phyloP scores from a whole-genome alignment of 1,140 invertebrate genomes.

The Tetranychus urticae region DNA sequence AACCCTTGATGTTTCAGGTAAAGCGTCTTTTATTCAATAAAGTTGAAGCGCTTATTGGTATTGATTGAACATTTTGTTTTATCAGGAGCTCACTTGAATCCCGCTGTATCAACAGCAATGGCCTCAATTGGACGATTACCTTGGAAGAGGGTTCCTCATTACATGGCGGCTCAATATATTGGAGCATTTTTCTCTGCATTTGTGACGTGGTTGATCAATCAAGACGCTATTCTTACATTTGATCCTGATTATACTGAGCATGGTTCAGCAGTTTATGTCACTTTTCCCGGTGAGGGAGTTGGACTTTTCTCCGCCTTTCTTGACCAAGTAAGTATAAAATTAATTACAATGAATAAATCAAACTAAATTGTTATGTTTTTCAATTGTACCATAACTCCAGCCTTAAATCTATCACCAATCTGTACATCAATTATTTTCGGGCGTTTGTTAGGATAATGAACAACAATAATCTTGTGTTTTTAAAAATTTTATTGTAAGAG shows the following conservation, averaged over 20 bases:
- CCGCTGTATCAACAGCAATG: slow-evolving; percentile 28
- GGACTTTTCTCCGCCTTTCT: not conserved
- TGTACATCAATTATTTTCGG: too few species aligned
- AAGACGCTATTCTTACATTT: slow-evolving; percentile 23
- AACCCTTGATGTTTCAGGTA: not conserved
- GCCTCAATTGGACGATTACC: slow-evolving; percentile 21
- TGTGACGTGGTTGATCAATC: slow-evolving; percentile 11
- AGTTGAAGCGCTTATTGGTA: too few species aligned
- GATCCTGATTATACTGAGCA: slow-evolving; percentile 13
- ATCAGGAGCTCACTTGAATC: slow-evolving; percentile 29
- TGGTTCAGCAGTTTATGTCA: too few species aligned
- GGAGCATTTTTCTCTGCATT: slow-evolving; percentile 18
- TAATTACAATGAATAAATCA: slow-evolving; percentile 20
- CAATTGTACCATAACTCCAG: too few species aligned
- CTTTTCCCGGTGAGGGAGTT: not conserved
- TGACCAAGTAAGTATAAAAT: slow-evolving; percentile 31
- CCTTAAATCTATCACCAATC: too few species aligned
- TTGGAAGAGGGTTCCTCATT: slow-evolving; percentile 25
- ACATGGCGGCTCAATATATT: slow-evolving; percentile 28
- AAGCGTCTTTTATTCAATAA: too few species aligned
- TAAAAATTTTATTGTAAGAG: too few species aligned
- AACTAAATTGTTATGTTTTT: too few species aligned
- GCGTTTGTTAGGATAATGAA: too few species aligned
- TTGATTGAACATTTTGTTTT: not conserved
- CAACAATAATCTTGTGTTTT: too few species aligned